phyloP scores from a whole-genome alignment of 2,797 vertebrate genomes.

The Sebastes reedi region DNA sequence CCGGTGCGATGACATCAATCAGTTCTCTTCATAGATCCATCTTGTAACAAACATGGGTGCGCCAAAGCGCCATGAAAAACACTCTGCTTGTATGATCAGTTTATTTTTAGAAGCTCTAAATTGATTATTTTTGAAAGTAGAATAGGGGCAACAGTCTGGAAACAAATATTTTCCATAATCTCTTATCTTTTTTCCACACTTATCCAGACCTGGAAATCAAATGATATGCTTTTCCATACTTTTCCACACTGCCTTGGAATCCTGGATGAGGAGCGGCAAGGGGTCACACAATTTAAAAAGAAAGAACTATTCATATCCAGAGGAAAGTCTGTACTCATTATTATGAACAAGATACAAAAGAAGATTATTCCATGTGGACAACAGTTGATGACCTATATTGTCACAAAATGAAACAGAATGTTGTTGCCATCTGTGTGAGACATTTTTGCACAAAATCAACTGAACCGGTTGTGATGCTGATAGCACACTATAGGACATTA shows the following conservation, averaged over 20 bases:
- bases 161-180: no score
- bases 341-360: neutral
- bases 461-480: conserved; percentile 10
- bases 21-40: no score
- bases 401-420: neutral
- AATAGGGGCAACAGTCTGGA: no score
- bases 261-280: neutral
- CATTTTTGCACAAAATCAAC: conserved; percentile 2
- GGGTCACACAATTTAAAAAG: conserved; percentile 18
- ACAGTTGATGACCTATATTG: neutral
- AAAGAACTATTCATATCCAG: neutral
- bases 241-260: no score
- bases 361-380: neutral
- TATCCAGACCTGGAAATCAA: neutral
- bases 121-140: neutral
- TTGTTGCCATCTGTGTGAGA: neutral
- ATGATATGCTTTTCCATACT: fast-evolving
- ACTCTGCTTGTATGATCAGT: neutral
- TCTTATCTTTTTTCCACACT: no score
- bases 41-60: neutral
- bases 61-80: neutral
- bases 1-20: no score
- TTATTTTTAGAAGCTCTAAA: neutral
- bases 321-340: neutral
- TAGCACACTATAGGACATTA: conserved; percentile 18